Evolutionary conservation across 2,888 invertebrate genomes (phyloP), one percentile per base, ranked within the genome.

Genomic region (Agrotis ipsilon): DNA sequence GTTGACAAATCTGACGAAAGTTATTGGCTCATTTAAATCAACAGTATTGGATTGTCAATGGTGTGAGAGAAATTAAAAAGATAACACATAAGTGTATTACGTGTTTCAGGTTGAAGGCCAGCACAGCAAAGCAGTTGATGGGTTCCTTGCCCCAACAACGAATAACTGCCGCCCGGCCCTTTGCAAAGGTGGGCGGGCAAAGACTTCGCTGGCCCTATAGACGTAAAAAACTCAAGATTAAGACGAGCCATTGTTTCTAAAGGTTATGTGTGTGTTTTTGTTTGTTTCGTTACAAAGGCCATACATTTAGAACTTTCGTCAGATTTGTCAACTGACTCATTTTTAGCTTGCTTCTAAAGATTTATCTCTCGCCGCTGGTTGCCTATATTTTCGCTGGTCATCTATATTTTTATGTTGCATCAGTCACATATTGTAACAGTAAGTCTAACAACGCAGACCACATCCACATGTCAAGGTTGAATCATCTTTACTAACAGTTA

Each of bases 401-500:
- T 46, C 24, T 51, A 58, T 32, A 32, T 24, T 46, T 57, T 66
- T 19, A 1, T 39, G 39, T 76, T 77, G 32, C 70, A 14, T 55
- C 70, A 55, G 32, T 24, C 6, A 77, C 16, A n/a, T 76, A 68
- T 32, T 69, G 54, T 11, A 49, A 73, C 21, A 69, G 14, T 55
- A n/a, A 57, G 61, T 71, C 24, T 61, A 48, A 49, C 60, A 57
- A 21, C 51, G 5, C 18, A 27, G 32, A 43, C 48, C 21, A 52
- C 32, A 64, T 74, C 63, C 11, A 58, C 62, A 54, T 61, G 75
- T 80, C 68, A 81, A 76, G 76, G 68, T 55, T n/a, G 18, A 4
- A 19, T 5, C 21, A 52, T 62, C 19, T 65, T 45, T 39, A n/a
- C 57, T 7, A 67, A 79, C 16, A 9, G 39, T 60, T 74, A 19